Evolutionary conservation across 2,888 invertebrate species (phyloP).

Genomic region (Capitulum mitella): DNA sequence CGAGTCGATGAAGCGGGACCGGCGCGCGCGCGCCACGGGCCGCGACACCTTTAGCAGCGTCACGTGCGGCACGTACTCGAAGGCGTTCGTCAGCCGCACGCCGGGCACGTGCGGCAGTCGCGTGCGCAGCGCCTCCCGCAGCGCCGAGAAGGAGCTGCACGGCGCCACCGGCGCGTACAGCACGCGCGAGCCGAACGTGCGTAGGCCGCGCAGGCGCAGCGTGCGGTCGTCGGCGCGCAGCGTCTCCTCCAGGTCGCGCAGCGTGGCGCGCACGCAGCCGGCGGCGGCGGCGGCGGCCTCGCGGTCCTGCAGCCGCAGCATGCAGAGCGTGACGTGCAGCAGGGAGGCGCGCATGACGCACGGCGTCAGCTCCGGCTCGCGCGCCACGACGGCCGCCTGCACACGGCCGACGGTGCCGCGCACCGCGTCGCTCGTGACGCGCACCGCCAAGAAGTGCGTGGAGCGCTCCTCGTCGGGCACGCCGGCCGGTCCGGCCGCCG

Average conservation of each 20-base stretch:
- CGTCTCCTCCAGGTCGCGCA: neutral
- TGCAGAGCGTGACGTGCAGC: conserved; percentile 45
- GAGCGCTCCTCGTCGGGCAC: conserved; percentile 38
- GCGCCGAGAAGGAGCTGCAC: conserved; percentile 40
- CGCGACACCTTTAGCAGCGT: conserved; percentile 45
- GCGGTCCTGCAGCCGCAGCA: conserved; percentile 42
- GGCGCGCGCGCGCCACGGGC: conserved; percentile 38
- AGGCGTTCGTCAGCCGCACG: conserved; percentile 42
- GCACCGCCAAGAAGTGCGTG: conserved; percentile 44
- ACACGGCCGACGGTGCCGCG: conserved; percentile 39
- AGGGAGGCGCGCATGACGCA: conserved; percentile 41
- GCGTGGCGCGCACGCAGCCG: conserved; percentile 17
- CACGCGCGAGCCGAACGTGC: conserved; percentile 44
- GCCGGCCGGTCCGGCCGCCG: neutral
- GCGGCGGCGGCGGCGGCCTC: conserved; percentile 36
- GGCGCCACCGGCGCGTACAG: conserved; percentile 43
- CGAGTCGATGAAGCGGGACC: conserved; percentile 41
- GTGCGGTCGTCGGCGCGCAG: neutral
- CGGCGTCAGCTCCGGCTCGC: conserved; percentile 41
- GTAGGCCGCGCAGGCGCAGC: conserved; percentile 38
- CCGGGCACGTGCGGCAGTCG: conserved; percentile 39
- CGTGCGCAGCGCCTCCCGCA: conserved; percentile 41
- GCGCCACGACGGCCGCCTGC: conserved; percentile 41
- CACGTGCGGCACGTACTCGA: conserved; percentile 46
- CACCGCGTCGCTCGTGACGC: conserved; percentile 41